A percentile compares a stretch with the other conserved stretches of the same genome.
Conservation (phyloP, 2,797 vertebrate genomes). For the Molossus alvarezi region DNA sequence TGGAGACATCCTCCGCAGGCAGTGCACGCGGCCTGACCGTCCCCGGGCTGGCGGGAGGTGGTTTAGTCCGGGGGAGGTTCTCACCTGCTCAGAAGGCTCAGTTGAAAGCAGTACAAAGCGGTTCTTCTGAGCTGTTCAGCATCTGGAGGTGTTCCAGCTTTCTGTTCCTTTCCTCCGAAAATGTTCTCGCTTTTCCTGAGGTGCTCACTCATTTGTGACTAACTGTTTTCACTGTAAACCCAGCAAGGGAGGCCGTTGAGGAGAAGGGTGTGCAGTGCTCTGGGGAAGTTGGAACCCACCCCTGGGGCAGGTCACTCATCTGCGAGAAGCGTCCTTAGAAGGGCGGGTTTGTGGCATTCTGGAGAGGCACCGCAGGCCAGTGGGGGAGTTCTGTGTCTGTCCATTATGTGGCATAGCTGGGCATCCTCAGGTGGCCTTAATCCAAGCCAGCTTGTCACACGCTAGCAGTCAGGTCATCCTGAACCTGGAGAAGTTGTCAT, state of each 20-base stretch:
- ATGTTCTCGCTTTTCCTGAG: background rate
- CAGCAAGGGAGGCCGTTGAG: background rate
- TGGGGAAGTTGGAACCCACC: background rate
- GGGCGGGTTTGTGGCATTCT: background rate
- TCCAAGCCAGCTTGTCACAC: too few relatives aligned
- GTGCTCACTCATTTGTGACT: background rate
- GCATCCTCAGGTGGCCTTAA: background rate
- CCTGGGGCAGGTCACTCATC: background rate
- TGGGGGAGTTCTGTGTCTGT: background rate
- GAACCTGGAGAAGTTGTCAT: background rate
- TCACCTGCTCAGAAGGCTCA: background rate
- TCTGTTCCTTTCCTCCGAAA: background rate
- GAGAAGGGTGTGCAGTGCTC: background rate
- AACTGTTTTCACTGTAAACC: background rate
- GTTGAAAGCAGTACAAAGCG: background rate
- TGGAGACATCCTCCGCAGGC: background rate
- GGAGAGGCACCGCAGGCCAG: background rate
- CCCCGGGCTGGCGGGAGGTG: background rate
- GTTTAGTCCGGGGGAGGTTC: background rate
- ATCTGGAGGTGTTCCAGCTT: background rate
- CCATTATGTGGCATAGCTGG: fast-evolving
- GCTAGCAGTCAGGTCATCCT: background rate
- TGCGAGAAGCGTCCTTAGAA: background rate
- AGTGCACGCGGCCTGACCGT: too few relatives aligned
- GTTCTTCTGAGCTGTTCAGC: background rate